phyloP scores from a whole-genome alignment of 2,888 invertebrate species.

The Ennomos quercinarius region DNA sequence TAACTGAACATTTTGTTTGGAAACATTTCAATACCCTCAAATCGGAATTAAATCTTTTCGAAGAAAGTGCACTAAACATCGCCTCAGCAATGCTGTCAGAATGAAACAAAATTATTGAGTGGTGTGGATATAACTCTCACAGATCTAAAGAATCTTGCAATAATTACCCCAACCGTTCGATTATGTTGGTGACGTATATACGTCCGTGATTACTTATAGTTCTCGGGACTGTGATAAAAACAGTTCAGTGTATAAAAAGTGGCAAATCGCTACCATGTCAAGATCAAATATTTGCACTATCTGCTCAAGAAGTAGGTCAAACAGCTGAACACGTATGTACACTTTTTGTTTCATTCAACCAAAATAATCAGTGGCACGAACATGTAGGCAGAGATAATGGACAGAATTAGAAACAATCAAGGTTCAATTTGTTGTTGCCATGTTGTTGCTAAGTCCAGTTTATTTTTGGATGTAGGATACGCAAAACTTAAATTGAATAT shows the following conservation, averaged over 20 bases:
- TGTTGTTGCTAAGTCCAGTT: constrained; percentile 30
- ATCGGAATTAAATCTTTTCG: too few relatives aligned
- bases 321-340: constrained; percentile 15
- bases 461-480: constrained; percentile 5
- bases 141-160: too few relatives aligned
- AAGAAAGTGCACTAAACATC: too few relatives aligned
- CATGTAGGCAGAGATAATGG: constrained; percentile 25
- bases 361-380: constrained; percentile 20
- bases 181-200: too few relatives aligned
- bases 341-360: constrained; percentile 22
- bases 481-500: neutral
- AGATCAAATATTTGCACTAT: constrained; percentile 24
- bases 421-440: constrained; percentile 29
- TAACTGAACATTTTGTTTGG: too few relatives aligned
- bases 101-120: too few relatives aligned
- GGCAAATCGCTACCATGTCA: constrained; percentile 22
- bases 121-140: too few relatives aligned
- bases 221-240: neutral
- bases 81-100: too few relatives aligned
- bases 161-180: too few relatives aligned
- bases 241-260: constrained; percentile 6
- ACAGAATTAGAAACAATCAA: constrained; percentile 28
- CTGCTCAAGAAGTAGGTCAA: constrained; percentile 24
- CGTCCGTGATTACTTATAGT: too few relatives aligned
- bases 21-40: too few relatives aligned